Percentiles rank a stretch among this genome's conserved stretches.
These are phyloP conservation scores for Mobula hypostoma DNA, from an alignment of 2,113 vertebrate genomes.

Conservation along the genomic window DNA sequence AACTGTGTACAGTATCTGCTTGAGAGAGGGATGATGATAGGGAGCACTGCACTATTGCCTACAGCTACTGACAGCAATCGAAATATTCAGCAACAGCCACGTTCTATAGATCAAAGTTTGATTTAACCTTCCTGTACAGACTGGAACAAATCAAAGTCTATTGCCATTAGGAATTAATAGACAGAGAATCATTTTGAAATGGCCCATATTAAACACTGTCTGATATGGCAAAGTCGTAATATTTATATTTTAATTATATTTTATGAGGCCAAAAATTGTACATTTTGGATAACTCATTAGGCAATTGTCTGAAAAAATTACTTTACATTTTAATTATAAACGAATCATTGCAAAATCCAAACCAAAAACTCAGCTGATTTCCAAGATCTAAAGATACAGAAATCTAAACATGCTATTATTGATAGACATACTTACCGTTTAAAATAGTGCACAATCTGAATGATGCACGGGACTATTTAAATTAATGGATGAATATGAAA, in stretches of 20 bases:
- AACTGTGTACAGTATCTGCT: too few relatives aligned
- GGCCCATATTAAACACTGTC: not conserved
- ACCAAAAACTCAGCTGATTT: not conserved
- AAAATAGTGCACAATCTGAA: not conserved
- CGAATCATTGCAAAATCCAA: not conserved
- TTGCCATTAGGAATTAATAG: not conserved
- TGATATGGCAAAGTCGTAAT: too few relatives aligned
- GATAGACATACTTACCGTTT: not conserved
- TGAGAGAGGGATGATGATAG: too few relatives aligned
- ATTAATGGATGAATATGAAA: not conserved
- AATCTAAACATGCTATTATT: not conserved
- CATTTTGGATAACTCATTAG: not conserved
- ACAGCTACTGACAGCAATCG: too few relatives aligned
- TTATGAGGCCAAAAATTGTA: not conserved
- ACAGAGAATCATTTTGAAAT: conserved; percentile 21
- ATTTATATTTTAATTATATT: not conserved
- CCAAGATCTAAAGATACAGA: not conserved
- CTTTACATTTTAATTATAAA: not conserved
- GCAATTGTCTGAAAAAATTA: not conserved
- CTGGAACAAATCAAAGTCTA: conserved; percentile 21
- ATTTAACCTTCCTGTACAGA: not conserved
- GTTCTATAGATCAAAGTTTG: not conserved
- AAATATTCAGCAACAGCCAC: conserved; percentile 16
- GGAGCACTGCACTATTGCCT: too few relatives aligned
- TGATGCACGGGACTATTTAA: not conserved